Evolutionary conservation across 2,113 vertebrate genomes (phyloP).

Genomic region (Haplochromis burtoni): DNA sequence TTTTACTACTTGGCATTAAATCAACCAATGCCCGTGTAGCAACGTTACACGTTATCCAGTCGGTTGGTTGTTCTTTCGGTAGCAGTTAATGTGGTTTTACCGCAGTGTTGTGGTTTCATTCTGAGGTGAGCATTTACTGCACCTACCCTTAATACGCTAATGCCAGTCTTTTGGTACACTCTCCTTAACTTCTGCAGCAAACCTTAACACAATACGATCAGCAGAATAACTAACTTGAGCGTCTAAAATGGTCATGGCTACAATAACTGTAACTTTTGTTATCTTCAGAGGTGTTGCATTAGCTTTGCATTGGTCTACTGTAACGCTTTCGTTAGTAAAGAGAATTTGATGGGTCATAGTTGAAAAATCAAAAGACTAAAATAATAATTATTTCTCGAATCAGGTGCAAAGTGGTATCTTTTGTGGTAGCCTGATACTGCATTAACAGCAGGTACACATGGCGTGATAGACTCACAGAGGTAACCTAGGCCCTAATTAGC

Average conservation of each 20-base stretch:
- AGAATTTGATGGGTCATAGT: background rate
- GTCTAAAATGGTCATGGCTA: background rate
- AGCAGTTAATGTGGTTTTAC: background rate
- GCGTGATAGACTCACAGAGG: background rate
- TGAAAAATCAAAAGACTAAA: background rate
- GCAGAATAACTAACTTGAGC: background rate
- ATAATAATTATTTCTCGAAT: background rate
- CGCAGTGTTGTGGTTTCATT: constrained; percentile 20
- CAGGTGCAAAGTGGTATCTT: background rate
- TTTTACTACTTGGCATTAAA: background rate
- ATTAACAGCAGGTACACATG: background rate
- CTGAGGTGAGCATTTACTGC: background rate
- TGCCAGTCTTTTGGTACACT: background rate
- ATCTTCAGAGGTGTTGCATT: background rate
- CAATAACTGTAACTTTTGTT: background rate
- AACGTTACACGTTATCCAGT: background rate
- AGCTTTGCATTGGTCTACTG: background rate
- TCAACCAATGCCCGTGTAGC: background rate
- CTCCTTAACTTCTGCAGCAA: background rate
- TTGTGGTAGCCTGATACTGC: background rate
- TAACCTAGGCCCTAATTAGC: background rate
- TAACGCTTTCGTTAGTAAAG: background rate
- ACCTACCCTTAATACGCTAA: background rate
- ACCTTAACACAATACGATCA: background rate
- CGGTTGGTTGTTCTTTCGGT: background rate